Percentiles rank a stretch among this genome's conserved stretches.
These are phyloP conservation scores for Parochlus steinenii DNA, from an alignment of 2,888 invertebrate genomes.

Conservation along the genomic window DNA sequence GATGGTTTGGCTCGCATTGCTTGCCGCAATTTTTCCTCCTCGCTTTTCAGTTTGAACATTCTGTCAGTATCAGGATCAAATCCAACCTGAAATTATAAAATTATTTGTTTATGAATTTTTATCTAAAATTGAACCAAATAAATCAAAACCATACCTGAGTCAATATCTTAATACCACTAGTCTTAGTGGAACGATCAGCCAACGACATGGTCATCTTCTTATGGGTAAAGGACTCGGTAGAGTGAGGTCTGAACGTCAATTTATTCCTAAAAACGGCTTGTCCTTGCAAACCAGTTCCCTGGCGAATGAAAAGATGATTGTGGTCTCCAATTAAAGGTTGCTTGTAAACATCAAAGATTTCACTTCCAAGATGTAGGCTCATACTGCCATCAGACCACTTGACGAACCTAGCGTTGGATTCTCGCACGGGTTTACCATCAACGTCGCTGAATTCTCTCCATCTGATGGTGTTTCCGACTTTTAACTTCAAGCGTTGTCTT, in stretches of 20 bases:
- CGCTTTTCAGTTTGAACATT: slow-evolving; percentile 87
- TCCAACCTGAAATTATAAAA: too few relatives aligned
- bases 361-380: slow-evolving; percentile 90
- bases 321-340: slow-evolving; percentile 90
- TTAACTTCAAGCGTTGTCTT: slow-evolving; percentile 62
- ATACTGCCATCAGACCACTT: slow-evolving; percentile 97
- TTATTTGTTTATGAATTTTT: too few relatives aligned
- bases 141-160: slow-evolving; percentile 85
- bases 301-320: slow-evolving; percentile 93
- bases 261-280: slow-evolving; percentile 96
- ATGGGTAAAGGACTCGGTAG: slow-evolving; percentile 97
- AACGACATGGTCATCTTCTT: slow-evolving; percentile 96
- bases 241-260: slow-evolving; percentile 93
- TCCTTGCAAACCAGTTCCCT: slow-evolving; percentile 94
- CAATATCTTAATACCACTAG: slow-evolving; percentile 87
- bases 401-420: slow-evolving; percentile 90
- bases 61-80: slow-evolving; percentile 86
- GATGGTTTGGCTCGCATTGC: slow-evolving; percentile 48
- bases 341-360: slow-evolving; percentile 95
- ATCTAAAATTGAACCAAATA: too few relatives aligned
- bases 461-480: slow-evolving; percentile 94
- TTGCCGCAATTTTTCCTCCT: slow-evolving; percentile 87
- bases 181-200: slow-evolving; percentile 87
- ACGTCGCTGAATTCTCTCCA: slow-evolving; percentile 79
- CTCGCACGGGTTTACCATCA: slow-evolving; percentile 62